phyloP scores from a whole-genome alignment of 2,888 invertebrate species.

The Amaurobius ferox region DNA sequence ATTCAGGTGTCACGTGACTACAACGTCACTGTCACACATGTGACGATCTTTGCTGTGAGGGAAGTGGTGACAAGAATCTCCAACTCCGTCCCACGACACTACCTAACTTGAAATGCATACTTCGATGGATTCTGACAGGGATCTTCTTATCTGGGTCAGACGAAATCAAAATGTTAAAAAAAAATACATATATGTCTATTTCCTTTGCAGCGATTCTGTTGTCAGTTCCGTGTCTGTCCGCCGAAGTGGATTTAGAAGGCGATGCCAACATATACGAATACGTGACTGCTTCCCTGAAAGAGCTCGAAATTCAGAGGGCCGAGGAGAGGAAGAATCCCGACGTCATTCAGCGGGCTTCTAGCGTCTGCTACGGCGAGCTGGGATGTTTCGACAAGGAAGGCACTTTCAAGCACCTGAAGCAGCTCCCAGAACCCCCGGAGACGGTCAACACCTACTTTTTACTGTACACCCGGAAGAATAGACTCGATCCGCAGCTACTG shows the following conservation, averaged over 20 bases:
- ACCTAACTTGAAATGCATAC: no score
- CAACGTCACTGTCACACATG: no score
- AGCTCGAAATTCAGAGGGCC: not conserved
- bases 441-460: constrained; percentile 64
- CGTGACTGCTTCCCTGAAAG: constrained; percentile 6
- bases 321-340: not conserved
- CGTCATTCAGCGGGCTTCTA: constrained; percentile 24
- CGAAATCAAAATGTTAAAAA: no score
- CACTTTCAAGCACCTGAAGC: constrained; percentile 65
- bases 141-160: no score
- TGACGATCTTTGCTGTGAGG: no score
- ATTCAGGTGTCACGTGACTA: no score
- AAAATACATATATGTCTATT: not conserved
- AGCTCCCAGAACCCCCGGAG: constrained; percentile 64
- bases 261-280: constrained; percentile 42
- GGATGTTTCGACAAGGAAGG: constrained; percentile 70
- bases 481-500: constrained; percentile 19
- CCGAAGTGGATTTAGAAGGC: not conserved
- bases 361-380: constrained; percentile 71
- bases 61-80: no score
- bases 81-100: no score
- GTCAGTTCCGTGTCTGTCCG: not conserved
- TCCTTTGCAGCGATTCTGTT: constrained; percentile 2
- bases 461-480: constrained; percentile 65
- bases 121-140: no score